These are phyloP conservation scores for Fulmarus glacialis DNA, from an alignment of 2,113 vertebrate species.

Conservation along the genomic window DNA sequence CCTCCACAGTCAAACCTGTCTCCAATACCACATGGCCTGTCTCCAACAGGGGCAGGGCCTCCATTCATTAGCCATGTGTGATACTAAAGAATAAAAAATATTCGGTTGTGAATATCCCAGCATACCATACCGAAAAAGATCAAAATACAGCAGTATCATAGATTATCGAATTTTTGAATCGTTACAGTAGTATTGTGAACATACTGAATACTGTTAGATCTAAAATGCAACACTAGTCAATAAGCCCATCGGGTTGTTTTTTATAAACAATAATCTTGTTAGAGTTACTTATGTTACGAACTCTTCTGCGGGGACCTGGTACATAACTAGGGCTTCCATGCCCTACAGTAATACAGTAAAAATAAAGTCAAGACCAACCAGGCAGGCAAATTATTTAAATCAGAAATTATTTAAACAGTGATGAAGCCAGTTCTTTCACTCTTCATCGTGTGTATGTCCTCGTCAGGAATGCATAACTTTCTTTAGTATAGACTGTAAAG, in stretches of 20 bases:
- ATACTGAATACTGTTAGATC: not conserved
- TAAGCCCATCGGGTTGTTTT: not conserved
- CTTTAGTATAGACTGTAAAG: not conserved
- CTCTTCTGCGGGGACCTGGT: not conserved
- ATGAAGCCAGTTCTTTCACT: not conserved
- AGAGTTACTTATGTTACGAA: not conserved
- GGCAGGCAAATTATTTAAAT: not conserved
- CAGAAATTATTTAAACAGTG: not conserved
- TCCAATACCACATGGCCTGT: slow-evolving; percentile 88
- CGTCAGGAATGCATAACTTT: not conserved
- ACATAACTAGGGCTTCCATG: not conserved
- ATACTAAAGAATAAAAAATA: not conserved
- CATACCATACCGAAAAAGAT: not conserved
- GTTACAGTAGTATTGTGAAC: not conserved
- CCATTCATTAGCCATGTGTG: slow-evolving; percentile 88
- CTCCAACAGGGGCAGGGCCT: too few relatives aligned
- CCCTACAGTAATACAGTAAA: not conserved
- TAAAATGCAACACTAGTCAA: not conserved
- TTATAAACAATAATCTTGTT: not conserved
- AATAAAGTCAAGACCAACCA: not conserved
- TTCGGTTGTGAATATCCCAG: not conserved
- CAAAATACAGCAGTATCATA: not conserved
- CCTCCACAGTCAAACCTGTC: slow-evolving; percentile 85
- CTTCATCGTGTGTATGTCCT: not conserved
- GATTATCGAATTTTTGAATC: not conserved